Percentiles rank a stretch among this genome's conserved stretches.
Conservation (phyloP, 2,888 invertebrate species). For the Drosophila aldrichi region DNA sequence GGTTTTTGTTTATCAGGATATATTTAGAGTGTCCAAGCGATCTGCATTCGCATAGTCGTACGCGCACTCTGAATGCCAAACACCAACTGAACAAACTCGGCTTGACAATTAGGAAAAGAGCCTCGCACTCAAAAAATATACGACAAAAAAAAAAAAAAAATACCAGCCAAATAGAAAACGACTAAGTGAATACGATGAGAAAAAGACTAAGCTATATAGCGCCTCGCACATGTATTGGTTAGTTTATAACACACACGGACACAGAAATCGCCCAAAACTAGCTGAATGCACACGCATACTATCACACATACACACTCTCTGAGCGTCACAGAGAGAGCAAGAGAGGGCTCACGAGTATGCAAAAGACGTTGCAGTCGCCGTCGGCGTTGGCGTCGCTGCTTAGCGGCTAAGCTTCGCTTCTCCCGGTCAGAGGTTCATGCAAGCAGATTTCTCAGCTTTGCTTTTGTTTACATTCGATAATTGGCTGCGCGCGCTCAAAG, state of each 20-base stretch:
- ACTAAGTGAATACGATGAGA: conserved; percentile 50
- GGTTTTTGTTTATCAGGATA: conserved; percentile 8
- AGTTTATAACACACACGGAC: conserved; percentile 50
- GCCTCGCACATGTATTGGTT: conserved; percentile 48
- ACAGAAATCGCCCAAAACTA: conserved; percentile 51
- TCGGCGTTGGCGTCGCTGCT: conserved; percentile 8
- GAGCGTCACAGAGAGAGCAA: conserved; percentile 7
- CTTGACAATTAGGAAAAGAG: conserved; percentile 71
- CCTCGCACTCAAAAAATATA: conserved; percentile 43
- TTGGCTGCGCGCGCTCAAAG: conserved; percentile 48
- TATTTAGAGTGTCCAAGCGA: conserved; percentile 16
- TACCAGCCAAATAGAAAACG: conserved; percentile 56
- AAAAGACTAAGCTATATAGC: conserved; percentile 36
- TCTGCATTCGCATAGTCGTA: conserved; percentile 43
- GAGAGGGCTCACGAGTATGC: conserved; percentile 27
- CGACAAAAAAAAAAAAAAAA: conserved; percentile 11
- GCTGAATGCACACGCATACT: conserved; percentile 37
- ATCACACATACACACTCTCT: background rate
- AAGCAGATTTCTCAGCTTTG: conserved; percentile 50
- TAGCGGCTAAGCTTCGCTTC: conserved; percentile 28
- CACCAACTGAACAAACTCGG: conserved; percentile 76
- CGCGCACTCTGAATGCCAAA: conserved; percentile 78
- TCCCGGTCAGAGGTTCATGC: conserved; percentile 67
- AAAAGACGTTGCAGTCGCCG: conserved; percentile 33
- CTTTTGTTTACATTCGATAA: conserved; percentile 32